phyloP scores from a whole-genome alignment of 2,113 vertebrate genomes.

The Eubucco bourcierii region DNA sequence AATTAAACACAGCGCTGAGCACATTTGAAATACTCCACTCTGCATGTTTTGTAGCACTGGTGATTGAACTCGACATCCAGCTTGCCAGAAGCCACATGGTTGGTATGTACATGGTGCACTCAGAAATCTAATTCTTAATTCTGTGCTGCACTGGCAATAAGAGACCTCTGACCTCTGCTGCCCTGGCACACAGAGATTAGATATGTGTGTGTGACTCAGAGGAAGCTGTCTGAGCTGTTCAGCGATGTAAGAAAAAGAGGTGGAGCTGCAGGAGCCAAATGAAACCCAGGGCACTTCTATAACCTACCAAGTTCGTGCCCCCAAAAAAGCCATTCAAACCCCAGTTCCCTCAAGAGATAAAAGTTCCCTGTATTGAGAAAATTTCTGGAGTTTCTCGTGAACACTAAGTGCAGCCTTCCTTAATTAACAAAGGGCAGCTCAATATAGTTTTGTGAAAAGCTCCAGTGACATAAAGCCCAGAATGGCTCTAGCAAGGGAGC shows the following conservation, averaged over 20 bases:
- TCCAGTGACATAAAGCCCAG: conserved; percentile 24
- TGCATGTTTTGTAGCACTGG: background rate
- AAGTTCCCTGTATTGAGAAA: background rate
- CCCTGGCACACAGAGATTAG: background rate
- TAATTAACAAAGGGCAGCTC: conserved; percentile 36
- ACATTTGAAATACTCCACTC: background rate
- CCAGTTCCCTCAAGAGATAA: conserved; percentile 12
- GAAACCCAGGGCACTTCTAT: conserved; percentile 11
- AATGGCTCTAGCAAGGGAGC: conserved; percentile 16
- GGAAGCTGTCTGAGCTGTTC: background rate
- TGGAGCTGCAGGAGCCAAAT: background rate
- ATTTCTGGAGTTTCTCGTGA: conserved; percentile 18
- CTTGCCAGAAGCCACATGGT: background rate
- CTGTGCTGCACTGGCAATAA: background rate
- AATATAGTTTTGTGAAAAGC: conserved; percentile 1
- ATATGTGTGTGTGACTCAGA: background rate
- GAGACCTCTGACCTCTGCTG: background rate
- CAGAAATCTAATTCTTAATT: background rate
- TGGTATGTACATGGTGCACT: background rate
- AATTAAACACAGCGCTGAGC: background rate
- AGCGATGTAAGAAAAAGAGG: background rate
- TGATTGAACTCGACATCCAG: background rate
- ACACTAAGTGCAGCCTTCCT: background rate
- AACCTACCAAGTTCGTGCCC: background rate
- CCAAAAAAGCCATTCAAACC: background rate